Percentiles rank a stretch among this genome's conserved stretches.
These are phyloP conservation scores for Mactromeris polynyma DNA, from an alignment of 2,888 invertebrate genomes.

Conservation along the genomic window DNA sequence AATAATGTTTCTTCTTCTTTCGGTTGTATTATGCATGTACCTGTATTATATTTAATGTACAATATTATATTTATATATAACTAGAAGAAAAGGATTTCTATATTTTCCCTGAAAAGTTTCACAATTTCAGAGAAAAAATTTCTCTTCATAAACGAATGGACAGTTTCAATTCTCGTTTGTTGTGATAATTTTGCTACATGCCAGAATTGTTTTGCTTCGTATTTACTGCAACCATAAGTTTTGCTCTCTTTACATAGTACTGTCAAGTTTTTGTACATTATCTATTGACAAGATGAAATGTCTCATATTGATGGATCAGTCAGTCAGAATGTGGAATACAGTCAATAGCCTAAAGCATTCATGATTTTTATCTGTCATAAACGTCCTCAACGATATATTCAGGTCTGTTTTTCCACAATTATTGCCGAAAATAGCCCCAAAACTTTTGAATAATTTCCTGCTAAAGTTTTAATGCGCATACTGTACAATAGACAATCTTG, in stretches of 20 bases:
- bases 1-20: too few relatives aligned
- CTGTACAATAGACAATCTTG: slow-evolving; percentile 3
- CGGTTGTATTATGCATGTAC: too few relatives aligned
- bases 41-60: too few relatives aligned
- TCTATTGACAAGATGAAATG: slow-evolving; percentile 3
- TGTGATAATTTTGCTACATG: not conserved
- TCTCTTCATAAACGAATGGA: too few relatives aligned
- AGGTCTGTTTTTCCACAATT: slow-evolving; percentile 11
- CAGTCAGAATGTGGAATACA: slow-evolving; percentile 40
- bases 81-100: not conserved
- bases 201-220: not conserved
- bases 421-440: slow-evolving; percentile 14
- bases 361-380: slow-evolving; percentile 45
- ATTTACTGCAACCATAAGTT: not conserved
- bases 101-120: not conserved
- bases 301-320: slow-evolving; percentile 46
- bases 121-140: not conserved
- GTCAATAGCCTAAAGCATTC: slow-evolving; percentile 39
- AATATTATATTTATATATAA: too few relatives aligned
- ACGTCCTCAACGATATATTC: slow-evolving; percentile 18
- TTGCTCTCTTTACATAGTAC: slow-evolving; percentile 4
- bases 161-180: not conserved
- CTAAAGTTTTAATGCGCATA: not conserved
- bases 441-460: slow-evolving; percentile 21
- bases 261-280: slow-evolving; percentile 36